These are phyloP conservation scores for Callosobruchus maculatus DNA, from an alignment of 2,888 invertebrate genomes.

Conservation along the genomic window DNA sequence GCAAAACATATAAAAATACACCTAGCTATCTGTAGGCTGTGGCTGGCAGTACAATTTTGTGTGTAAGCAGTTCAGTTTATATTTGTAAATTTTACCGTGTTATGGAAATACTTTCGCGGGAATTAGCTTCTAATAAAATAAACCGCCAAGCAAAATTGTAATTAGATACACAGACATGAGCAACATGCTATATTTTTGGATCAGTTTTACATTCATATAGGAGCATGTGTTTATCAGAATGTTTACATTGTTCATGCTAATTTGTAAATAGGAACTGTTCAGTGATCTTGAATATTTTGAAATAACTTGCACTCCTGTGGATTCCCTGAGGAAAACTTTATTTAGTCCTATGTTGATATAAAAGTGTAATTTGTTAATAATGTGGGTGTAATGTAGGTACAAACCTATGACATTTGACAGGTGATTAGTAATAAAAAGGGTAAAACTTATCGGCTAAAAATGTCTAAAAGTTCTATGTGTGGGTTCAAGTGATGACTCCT, in stretches of 20 bases:
- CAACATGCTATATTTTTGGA: background rate
- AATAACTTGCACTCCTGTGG: too few species aligned
- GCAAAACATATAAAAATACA: background rate
- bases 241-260: background rate
- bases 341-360: too few species aligned
- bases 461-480: too few species aligned
- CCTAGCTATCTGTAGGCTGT: background rate
- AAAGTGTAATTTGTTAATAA: too few species aligned
- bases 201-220: background rate
- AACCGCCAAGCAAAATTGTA: background rate
- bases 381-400: too few species aligned
- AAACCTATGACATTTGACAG: too few species aligned
- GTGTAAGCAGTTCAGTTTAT: background rate
- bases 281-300: too few species aligned
- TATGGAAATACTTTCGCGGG: background rate
- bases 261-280: background rate
- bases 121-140: background rate
- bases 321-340: too few species aligned
- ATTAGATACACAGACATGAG: background rate
- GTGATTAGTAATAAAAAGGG: too few species aligned
- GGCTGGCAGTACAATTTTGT: background rate
- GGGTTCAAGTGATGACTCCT: too few species aligned
- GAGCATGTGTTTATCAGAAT: background rate
- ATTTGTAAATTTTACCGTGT: background rate
- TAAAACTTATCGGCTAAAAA: too few species aligned